Conservation (phyloP, 1,140 invertebrate species). For the Cherax destructor region DNA sequence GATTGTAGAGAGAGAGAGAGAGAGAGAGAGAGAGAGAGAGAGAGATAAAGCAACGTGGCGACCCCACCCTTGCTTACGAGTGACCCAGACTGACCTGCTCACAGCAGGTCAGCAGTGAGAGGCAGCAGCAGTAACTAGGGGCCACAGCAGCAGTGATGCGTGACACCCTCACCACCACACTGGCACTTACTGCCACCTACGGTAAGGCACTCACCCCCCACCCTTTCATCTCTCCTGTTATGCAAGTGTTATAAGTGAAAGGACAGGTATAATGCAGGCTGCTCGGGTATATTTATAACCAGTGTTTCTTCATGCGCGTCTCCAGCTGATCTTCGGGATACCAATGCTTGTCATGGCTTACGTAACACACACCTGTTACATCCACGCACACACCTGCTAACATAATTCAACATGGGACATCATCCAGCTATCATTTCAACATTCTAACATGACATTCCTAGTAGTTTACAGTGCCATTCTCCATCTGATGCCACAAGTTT, state of each 20-base stretch:
- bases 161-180: background rate
- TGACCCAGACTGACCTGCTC: background rate
- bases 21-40: background rate
- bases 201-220: background rate
- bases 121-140: background rate
- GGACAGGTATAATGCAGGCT: background rate
- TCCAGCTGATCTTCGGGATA: no score
- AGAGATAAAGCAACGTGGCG: background rate
- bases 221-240: background rate
- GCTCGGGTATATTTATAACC: background rate
- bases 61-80: background rate
- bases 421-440: no score
- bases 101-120: background rate
- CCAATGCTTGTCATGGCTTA: background rate
- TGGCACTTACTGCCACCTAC: background rate
- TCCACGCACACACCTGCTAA: background rate
- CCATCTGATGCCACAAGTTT: no score
- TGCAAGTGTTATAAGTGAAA: conserved; percentile 31
- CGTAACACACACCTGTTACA: background rate
- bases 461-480: no score
- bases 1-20: no score
- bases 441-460: no score
- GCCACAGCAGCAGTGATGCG: background rate
- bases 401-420: no score
- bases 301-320: no score